Base-by-base conservation (phyloP, 2,113 vertebrate species). In the Perca flavescens region DNA sequence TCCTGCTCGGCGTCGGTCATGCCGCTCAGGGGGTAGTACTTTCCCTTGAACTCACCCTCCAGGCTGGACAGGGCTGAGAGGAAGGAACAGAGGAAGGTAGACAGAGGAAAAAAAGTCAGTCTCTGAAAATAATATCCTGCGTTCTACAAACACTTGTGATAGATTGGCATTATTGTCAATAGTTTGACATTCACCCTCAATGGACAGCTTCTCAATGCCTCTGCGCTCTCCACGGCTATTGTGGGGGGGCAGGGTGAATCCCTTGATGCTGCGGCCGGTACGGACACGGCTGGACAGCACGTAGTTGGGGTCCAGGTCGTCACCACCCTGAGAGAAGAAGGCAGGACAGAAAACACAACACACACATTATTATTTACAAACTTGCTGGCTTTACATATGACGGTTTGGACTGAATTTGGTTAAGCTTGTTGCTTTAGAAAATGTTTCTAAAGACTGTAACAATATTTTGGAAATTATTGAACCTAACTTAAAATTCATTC, bases 261-360 rank as follows among this genome's bases (percentile, higher is more conserved):
- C 97, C 94, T 98, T 98, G 95, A 98, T 96, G 93, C 97, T 97
- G 75, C 97, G 97, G 31, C 97, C 97, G 0, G 97, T 98, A 91
- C 97, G 96, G 3, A 98, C 97, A 0, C 97, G 96, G 95, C 96
- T 97, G 93, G 97, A 97, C 91, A 96, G 84, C 56, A 98, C 97
- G 0, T 98, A 98, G 95, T 97, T 94, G 89, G 97, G 95, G 94
- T 98, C 97, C 91, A 98, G 93, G 86, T 98, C 97, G 0, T 98
- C 96, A 56, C 97, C 97, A 3, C 97, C 97, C 97, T 97, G 84
- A 5, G 0, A 13, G 12, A 22, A 6, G 2, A 2, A 25, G 15
- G 5, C 21, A 47, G 57, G 43, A 63, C 40, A 50, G 12, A 15
- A 49, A 57, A 64, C 49, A 64, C 31, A 57, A 58, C 17, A 57